A percentile compares a stretch with the other conserved stretches of the same genome.
phyloP scores from a whole-genome alignment of 2,797 vertebrate species.

The Columba guinea region DNA sequence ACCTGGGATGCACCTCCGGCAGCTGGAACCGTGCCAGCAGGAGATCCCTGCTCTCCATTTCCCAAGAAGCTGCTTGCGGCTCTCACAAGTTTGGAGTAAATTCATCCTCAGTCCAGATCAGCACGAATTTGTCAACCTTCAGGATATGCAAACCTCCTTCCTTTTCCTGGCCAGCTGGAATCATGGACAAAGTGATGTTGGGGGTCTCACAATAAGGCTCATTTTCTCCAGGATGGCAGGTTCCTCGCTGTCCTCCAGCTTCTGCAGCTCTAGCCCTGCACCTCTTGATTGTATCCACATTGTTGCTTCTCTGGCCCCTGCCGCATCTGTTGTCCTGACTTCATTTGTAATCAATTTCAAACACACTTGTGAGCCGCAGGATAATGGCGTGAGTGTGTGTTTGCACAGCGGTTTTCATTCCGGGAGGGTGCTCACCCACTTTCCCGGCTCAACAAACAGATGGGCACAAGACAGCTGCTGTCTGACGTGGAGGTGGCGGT shows the following conservation, averaged over 20 bases:
- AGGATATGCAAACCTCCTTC: neutral
- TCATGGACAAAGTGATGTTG: rapidly evolving
- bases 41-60: rapidly evolving
- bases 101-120: neutral
- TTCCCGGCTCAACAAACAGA: neutral
- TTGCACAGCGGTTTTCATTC: neutral
- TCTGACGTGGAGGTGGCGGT: neutral
- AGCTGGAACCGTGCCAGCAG: rapidly evolving
- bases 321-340: neutral
- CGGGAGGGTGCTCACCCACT: neutral
- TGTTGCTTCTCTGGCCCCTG: neutral
- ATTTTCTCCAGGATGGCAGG: neutral
- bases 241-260: neutral
- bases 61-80: neutral
- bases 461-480: neutral
- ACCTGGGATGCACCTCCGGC: neutral
- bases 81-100: neutral
- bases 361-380: neutral
- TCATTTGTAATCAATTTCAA: neutral
- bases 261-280: neutral
- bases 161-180: neutral
- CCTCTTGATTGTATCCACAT: neutral
- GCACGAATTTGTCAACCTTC: neutral
- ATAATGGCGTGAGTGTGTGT: neutral
- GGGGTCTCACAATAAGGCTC: neutral